These are phyloP conservation scores for Hoplodrina ambigua DNA, from an alignment of 2,888 invertebrate genomes.

Conservation along the genomic window DNA sequence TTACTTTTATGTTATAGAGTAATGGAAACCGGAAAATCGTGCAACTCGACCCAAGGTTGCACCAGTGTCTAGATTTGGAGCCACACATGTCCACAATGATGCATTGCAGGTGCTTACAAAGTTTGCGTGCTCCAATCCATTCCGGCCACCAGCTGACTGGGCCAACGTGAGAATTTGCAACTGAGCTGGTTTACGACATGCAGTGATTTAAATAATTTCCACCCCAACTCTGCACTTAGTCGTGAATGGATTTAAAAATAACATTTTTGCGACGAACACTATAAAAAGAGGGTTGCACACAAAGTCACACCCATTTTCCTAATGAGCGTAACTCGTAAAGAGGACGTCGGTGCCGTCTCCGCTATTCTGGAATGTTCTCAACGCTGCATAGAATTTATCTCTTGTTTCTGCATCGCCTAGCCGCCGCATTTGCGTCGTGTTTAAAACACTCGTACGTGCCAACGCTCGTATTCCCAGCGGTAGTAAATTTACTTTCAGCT, in stretches of 20 bases:
- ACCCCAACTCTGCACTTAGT: constrained; percentile 34
- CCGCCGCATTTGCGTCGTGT: constrained; percentile 68
- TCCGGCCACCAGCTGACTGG: constrained; percentile 56
- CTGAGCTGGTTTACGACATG: constrained; percentile 26
- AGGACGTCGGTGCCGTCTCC: constrained; percentile 64
- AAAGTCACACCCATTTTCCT: constrained; percentile 72
- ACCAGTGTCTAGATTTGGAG: constrained; percentile 45
- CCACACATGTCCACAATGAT: constrained; percentile 71
- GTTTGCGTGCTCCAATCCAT: constrained; percentile 75
- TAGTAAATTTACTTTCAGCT: constrained; percentile 82
- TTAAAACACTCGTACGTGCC: constrained; percentile 74
- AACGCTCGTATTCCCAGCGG: constrained; percentile 77
- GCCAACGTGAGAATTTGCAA: constrained; percentile 49
- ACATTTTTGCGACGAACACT: constrained; percentile 51
- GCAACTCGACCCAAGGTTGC: not conserved
- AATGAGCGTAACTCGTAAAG: constrained; percentile 75
- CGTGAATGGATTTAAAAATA: constrained; percentile 63
- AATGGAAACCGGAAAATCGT: constrained; percentile 23
- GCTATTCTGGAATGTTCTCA: constrained; percentile 66
- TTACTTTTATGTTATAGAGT: constrained; percentile 34
- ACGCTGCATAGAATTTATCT: constrained; percentile 68
- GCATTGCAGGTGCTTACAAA: constrained; percentile 80
- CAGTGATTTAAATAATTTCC: constrained; percentile 34
- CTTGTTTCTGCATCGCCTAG: constrained; percentile 68
- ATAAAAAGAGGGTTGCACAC: constrained; percentile 64